Percentiles rank a stretch among this genome's conserved stretches.
Evolutionary conservation across 2,888 invertebrate species (phyloP).

Genomic region (Lapara coniferarum): DNA sequence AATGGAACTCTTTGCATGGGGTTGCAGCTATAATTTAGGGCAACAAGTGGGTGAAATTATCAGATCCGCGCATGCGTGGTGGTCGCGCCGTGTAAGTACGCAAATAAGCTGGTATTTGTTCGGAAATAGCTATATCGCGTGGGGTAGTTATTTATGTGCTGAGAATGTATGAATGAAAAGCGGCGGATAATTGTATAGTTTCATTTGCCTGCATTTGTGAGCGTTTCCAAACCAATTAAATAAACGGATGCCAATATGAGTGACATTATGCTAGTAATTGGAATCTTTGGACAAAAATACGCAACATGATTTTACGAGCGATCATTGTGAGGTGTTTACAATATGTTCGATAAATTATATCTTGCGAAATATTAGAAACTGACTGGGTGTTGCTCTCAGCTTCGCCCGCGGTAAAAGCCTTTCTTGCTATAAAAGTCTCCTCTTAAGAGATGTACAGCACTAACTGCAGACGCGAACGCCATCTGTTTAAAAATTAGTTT

Average conservation of each 20-base stretch:
- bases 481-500: too few relatives aligned
- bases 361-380: too few relatives aligned
- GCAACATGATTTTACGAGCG: too few relatives aligned
- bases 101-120: conserved; percentile 63
- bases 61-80: conserved; percentile 80
- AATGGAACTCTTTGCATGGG: conserved; percentile 74
- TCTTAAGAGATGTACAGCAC: too few relatives aligned
- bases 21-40: conserved; percentile 75
- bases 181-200: conserved; percentile 16
- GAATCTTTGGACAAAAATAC: too few relatives aligned
- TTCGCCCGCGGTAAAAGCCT: too few relatives aligned
- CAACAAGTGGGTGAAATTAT: conserved; percentile 75
- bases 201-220: conserved; percentile 26
- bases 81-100: conserved; percentile 65
- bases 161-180: conserved; percentile 43
- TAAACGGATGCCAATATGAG: neutral
- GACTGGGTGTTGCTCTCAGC: too few relatives aligned
- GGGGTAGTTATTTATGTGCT: conserved; percentile 51
- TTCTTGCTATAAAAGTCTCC: too few relatives aligned
- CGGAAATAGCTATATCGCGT: conserved; percentile 70
- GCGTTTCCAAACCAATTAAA: conserved; percentile 19
- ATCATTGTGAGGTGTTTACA: too few relatives aligned
- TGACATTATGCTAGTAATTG: neutral
- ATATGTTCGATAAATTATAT: too few relatives aligned
- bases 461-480: too few relatives aligned